Conservation (phyloP, 2,797 vertebrate genomes). For the Acanthurus tractus region DNA sequence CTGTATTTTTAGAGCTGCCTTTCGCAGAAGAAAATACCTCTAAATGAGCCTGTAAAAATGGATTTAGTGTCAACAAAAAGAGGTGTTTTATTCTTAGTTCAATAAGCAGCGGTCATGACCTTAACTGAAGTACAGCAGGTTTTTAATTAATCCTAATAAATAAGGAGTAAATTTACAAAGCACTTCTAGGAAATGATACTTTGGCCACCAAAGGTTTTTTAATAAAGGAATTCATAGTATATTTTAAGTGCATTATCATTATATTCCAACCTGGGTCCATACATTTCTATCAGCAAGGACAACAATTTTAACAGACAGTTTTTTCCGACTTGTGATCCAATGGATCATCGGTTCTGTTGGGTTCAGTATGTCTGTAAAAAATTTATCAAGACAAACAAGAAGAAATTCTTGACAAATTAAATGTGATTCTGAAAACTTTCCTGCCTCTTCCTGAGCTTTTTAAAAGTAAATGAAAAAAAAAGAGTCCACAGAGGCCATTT, state of each 20-base stretch:
- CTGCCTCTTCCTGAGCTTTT: background rate
- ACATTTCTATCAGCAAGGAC: background rate
- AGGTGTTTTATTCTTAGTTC: constrained; percentile 12
- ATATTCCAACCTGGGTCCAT: background rate
- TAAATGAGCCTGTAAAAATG: constrained; percentile 31
- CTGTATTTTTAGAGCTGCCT: constrained; percentile 28
- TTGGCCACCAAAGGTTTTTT: background rate
- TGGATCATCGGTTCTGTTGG: constrained; percentile 4
- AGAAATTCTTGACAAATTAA: constrained; percentile 1
- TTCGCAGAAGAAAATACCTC: constrained; percentile 9
- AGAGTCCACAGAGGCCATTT: background rate
- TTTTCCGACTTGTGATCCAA: too few species aligned
- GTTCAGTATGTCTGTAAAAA: constrained; percentile 1
- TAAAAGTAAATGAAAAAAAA: background rate
- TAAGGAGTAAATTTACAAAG: background rate
- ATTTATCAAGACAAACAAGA: background rate
- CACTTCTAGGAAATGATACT: background rate
- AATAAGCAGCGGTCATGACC: constrained; percentile 2
- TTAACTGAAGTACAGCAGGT: constrained; percentile 12
- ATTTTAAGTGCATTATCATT: background rate
- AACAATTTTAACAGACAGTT: background rate
- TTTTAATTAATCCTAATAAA: constrained; percentile 1
- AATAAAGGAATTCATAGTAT: background rate
- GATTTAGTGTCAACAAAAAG: background rate
- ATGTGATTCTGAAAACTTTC: constrained; percentile 3